Evolutionary conservation across 64 coral and sea anemone genomes (phyloP), one percentile per base, ranked within the genome.

Genomic region (Stylophora pistillata): DNA sequence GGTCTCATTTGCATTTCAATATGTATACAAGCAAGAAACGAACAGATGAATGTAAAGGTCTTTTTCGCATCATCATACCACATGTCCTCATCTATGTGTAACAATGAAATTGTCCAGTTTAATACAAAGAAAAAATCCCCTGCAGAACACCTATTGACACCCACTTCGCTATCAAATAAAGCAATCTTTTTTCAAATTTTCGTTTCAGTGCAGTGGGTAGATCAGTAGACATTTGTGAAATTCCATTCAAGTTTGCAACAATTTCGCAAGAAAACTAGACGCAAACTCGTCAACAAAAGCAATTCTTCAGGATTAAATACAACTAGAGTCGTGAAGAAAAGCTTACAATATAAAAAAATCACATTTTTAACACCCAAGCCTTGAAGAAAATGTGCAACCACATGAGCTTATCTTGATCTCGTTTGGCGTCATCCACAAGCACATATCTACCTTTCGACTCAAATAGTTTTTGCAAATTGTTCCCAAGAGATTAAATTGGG

Each of bases 1-100:
- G 20, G 11, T 62, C 61, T 53, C 66, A 84, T 84, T 69, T 69
- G 34, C 80, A 84, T 84, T 47, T 70, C 62, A 84, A 69, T 84
- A 60, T 54, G 34, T 84, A 53, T 25, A 47, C 80, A 70, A 84
- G 80, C 20, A 68, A 84, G 37, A 68, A 34, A 23, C 61, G 27
- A 31, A 23, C 31, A 23, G 11, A 18, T 69, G 32, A 53, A 84
- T 53, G 33, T 13, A 69, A 62, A 63, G n/a, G 61, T 30, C 62
- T 26, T 84, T 84, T 76, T 84, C 53, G 80, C 80, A 13, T 13
- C 62, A 84, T 20, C 20, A 84, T 69, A 69, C 30, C 80, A 84
- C 80, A 76, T 76, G 80, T 54, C 52, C 11, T 84, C 80, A 25
- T 69, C 68, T 84, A 60, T 69, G 6, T 58, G 25, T 79, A 60